A percentile compares a stretch with the other conserved stretches of the same genome.
These are phyloP conservation scores for Falco naumanni DNA, from an alignment of 2,797 vertebrate species.

Conservation along the genomic window DNA sequence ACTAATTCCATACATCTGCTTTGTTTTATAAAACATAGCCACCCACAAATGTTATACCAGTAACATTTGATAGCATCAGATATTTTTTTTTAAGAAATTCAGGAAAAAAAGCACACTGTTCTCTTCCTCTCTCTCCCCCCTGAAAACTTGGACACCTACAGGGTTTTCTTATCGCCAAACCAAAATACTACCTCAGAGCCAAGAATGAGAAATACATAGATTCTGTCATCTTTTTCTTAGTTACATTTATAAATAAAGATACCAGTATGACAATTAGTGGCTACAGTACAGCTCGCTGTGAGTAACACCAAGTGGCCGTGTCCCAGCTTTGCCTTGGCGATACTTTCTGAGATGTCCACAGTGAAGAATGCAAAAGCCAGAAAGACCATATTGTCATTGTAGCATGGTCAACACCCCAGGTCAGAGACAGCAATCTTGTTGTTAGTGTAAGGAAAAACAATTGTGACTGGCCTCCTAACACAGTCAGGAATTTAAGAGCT, in stretches of 20 bases:
- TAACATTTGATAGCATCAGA: background rate
- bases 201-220: background rate
- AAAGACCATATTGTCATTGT: background rate
- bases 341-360: background rate
- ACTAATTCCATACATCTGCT: background rate
- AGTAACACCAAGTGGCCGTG: background rate
- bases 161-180: background rate
- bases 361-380: background rate
- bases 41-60: background rate
- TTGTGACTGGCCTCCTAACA: background rate
- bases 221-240: background rate
- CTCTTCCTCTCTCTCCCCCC: background rate
- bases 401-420: background rate
- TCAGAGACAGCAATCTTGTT: background rate
- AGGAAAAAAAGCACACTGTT: background rate
- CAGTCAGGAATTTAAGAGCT: background rate
- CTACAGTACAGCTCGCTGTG: background rate
- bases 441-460: background rate
- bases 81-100: background rate
- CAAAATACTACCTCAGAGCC: background rate
- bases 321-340: background rate
- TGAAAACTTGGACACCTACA: background rate
- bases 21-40: background rate
- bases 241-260: background rate
- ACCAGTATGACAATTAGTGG: background rate